A percentile compares a stretch with the other conserved stretches of the same genome.
These are phyloP conservation scores for Zeuzera pyrina DNA, from an alignment of 2,888 invertebrate species.

Conservation along the genomic window DNA sequence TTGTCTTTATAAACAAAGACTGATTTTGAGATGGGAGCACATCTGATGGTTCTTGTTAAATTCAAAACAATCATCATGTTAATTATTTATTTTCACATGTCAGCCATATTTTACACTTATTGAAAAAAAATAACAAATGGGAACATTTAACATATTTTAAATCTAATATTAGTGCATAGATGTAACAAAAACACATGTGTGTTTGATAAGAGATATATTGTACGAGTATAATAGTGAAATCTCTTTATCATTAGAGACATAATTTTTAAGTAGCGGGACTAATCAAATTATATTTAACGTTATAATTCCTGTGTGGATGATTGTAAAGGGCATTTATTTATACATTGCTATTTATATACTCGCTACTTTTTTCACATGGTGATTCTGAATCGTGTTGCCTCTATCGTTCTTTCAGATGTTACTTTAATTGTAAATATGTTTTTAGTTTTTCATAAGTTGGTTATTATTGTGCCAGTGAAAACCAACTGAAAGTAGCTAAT, in stretches of 20 bases:
- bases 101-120: conserved; percentile 37
- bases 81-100: conserved; percentile 14
- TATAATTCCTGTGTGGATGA: conserved; percentile 44
- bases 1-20: conserved; percentile 34
- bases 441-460: conserved; percentile 26
- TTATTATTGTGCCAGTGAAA: conserved; percentile 44
- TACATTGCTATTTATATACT: conserved; percentile 48
- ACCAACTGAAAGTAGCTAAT: no score
- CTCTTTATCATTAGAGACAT: conserved; percentile 60
- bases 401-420: conserved; percentile 4
- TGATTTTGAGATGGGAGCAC: conserved; percentile 19
- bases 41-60: no score
- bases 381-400: conserved; percentile 25
- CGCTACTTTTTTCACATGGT: conserved; percentile 29
- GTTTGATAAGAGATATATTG: conserved; percentile 58
- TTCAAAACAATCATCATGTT: background rate
- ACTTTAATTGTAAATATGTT: conserved; percentile 13
- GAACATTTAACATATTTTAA: conserved; percentile 73
- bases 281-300: conserved; percentile 51
- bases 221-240: conserved; percentile 54
- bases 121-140: conserved; percentile 65
- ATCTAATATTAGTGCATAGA: conserved; percentile 67
- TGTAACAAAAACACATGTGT: conserved; percentile 46
- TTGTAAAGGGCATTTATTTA: conserved; percentile 65
- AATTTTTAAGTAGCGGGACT: conserved; percentile 53